Evolutionary conservation across 2,797 vertebrate genomes (phyloP).

Genomic region (Sphaeramia orbicularis): DNA sequence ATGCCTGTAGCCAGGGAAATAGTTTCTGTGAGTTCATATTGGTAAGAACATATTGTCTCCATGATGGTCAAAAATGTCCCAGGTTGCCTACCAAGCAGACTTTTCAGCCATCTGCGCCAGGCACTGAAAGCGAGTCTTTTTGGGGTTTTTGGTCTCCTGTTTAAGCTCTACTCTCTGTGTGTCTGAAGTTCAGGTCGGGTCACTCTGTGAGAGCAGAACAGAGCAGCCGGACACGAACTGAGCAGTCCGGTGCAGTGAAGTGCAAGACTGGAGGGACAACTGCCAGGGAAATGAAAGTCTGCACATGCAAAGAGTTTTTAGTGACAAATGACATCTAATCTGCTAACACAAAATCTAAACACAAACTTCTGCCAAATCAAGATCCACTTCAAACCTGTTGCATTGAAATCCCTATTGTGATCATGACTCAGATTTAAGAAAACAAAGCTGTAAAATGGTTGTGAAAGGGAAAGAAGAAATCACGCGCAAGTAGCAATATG

Average conservation of each 20-base stretch:
- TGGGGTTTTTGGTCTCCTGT: constrained; percentile 27
- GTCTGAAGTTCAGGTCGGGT: constrained; percentile 57
- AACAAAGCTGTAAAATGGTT: constrained; percentile 31
- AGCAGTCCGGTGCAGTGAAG: constrained; percentile 29
- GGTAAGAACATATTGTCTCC: constrained; percentile 24
- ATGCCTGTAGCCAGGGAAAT: not conserved
- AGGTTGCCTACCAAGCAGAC: constrained; percentile 51
- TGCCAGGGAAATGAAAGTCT: constrained; percentile 38
- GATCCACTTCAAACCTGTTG: constrained; percentile 37
- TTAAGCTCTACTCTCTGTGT: constrained; percentile 9
- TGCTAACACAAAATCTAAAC: constrained; percentile 1
- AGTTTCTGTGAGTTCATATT: constrained; percentile 25
- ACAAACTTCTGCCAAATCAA: constrained; percentile 21
- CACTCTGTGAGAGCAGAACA: constrained; percentile 23
- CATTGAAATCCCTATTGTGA: constrained; percentile 28
- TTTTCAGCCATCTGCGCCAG: constrained; percentile 48
- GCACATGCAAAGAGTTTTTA: not conserved
- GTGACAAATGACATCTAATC: constrained; percentile 25
- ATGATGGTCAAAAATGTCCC: constrained; percentile 38
- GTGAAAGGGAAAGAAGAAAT: constrained; percentile 22
- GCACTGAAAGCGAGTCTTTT: constrained; percentile 29
- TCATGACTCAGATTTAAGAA: constrained; percentile 27
- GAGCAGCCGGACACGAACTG: constrained; percentile 17
- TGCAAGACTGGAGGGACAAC: constrained; percentile 27
- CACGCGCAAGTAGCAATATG: not conserved